Evolutionary conservation across 1,140 invertebrate genomes (phyloP), one percentile per base, ranked within the genome.

Genomic region (Zaprionus davidi): DNA sequence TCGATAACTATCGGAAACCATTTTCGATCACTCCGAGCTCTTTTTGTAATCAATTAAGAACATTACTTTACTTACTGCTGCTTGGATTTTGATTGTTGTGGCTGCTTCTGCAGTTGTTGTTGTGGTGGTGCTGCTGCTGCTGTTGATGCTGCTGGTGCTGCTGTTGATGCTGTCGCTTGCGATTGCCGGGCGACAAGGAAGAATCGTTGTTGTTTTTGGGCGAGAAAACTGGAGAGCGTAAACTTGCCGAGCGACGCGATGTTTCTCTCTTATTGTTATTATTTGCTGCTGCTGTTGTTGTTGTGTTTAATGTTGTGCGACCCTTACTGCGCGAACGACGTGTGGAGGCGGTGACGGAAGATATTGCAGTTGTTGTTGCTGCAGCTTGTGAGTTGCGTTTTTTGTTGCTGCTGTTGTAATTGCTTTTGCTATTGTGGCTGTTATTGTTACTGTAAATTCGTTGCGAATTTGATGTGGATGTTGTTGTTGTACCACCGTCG

Each of bases 401-500:
- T 20, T 77, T 71, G 58, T 49, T 20, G 59, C 31, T 70, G 60
- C 46, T 77, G 38, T 53, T 67, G 64, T 60, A 49, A 66, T 70
- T 49, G 66, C 56, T 72, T 20, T 78, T 79, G 60, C 15, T 64
- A 12, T 55, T 70, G 31, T 69, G 17, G 49, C 67, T 72, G 38
- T 72, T 44, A 60, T 62, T 67, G 62, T 77, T 83, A 22, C 82
- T 76, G 66, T 71, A 78, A 59, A 59, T 76, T 31, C 78, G 60
- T 51, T 80, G 77, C n/a, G 77, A 59, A 79, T 77, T 76, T 51
- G 51, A 46, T 71, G 77, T 53, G 1, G 69, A 20, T 67, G 64
- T 34, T 64, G 81, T 70, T 78, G 64, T 70, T 69, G 70, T 84
- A 78, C 75, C 91, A 74, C 82, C 91, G 83, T 81, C 83, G 86